Conservation (phyloP, 92 coral and sea anemone species). For the Chrysogorgia sp. region DNA sequence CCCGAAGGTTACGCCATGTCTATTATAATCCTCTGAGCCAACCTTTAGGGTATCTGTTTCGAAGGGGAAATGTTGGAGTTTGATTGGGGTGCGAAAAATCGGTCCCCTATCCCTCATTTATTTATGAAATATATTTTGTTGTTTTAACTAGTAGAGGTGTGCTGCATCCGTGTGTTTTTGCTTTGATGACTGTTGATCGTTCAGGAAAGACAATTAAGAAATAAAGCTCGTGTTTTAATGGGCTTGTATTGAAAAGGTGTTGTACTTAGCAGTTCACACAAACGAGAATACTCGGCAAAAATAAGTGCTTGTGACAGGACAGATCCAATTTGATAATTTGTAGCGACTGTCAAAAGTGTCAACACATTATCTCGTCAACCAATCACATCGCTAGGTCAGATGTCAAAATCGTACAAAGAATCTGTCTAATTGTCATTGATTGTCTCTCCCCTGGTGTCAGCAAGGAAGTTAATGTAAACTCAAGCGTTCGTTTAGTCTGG, state of each 20-base stretch:
- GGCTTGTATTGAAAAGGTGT: constrained; percentile 63
- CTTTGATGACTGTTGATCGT: constrained; percentile 15
- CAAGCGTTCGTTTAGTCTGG: constrained; percentile 52
- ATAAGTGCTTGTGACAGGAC: constrained; percentile 98
- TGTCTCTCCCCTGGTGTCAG: constrained; percentile 84
- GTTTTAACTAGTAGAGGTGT: constrained; percentile 1
- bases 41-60: neutral
- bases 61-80: no score
- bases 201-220: constrained; percentile 33
- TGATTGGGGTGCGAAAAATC: neutral
- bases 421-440: constrained; percentile 99
- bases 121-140: neutral
- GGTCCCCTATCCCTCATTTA: neutral
- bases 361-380: constrained; percentile 99
- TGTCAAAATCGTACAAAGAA: constrained; percentile 97
- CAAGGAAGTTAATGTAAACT: constrained; percentile 52
- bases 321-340: constrained; percentile 96
- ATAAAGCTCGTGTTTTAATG: constrained; percentile 35
- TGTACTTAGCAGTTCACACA: constrained; percentile 99
- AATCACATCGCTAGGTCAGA: constrained; percentile 95
- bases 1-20: neutral
- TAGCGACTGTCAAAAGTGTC: constrained; percentile 99
- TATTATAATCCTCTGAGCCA: neutral
- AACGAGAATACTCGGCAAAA: constrained; percentile 99
- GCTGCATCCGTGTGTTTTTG: neutral